Evolutionary conservation across 2,797 vertebrate genomes (phyloP).

Genomic region (Acomys russatus): DNA sequence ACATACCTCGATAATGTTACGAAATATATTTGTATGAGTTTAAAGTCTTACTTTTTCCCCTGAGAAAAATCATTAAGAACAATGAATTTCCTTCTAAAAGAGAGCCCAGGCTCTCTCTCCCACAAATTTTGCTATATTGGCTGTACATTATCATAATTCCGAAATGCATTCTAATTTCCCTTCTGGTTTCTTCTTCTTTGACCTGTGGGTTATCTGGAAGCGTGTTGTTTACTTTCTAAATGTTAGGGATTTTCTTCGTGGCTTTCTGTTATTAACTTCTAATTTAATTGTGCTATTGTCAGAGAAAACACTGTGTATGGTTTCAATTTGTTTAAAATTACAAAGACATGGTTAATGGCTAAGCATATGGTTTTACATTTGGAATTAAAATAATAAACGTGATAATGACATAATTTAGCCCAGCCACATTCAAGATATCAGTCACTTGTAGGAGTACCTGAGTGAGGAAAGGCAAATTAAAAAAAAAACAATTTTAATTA

Average conservation of each 20-base stretch:
- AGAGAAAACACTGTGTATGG: constrained; percentile 38
- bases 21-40: neutral
- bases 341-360: constrained; percentile 57
- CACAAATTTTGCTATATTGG: neutral
- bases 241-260: constrained; percentile 35
- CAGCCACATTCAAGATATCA: constrained; percentile 40
- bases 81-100: constrained; percentile 12
- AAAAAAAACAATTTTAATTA: constrained; percentile 54
- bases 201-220: constrained; percentile 33
- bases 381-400: constrained; percentile 69
- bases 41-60: neutral
- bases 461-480: constrained; percentile 14
- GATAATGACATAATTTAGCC: constrained; percentile 56
- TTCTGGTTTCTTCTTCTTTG: constrained; percentile 50
- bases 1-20: neutral
- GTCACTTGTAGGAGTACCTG: neutral
- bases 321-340: constrained; percentile 65
- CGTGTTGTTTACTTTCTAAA: constrained; percentile 40
- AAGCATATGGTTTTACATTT: constrained; percentile 48
- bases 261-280: constrained; percentile 67
- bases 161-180: constrained; percentile 16
- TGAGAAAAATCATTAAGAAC: neutral
- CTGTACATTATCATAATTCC: neutral
- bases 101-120: neutral
- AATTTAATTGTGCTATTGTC: constrained; percentile 64